Percentiles rank a stretch among this genome's conserved stretches.
phyloP scores from a whole-genome alignment of 1,140 invertebrate genomes.

The Zaprionus kolodkinae region DNA sequence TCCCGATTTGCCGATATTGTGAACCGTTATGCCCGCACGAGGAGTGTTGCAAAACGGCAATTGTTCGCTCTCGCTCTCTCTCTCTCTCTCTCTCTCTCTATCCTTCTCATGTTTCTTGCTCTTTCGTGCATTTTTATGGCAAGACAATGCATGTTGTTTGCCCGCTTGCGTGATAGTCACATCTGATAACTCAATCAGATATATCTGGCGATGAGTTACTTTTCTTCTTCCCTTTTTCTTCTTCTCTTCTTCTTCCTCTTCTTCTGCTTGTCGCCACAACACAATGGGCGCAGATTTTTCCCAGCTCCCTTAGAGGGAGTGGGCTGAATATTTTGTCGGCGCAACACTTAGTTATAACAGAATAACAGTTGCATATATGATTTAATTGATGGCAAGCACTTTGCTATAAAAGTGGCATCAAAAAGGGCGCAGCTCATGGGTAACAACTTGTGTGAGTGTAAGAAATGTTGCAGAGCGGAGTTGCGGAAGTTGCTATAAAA shows the following conservation, averaged over 20 bases:
- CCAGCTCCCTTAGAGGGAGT: neutral
- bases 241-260: neutral
- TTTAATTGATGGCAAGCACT: slow-evolving; percentile 1
- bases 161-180: slow-evolving; percentile 3
- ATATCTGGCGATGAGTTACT: slow-evolving; percentile 1
- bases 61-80: neutral
- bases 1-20: neutral
- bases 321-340: neutral
- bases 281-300: neutral
- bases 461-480: neutral
- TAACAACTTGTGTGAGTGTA: too few relatives aligned
- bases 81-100: too few relatives aligned
- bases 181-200: slow-evolving; percentile 12
- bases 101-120: neutral
- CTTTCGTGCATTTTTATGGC: neutral
- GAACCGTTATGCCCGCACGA: neutral
- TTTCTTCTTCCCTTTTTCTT: neutral
- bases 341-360: neutral
- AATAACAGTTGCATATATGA: slow-evolving; percentile 2
- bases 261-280: neutral
- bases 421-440: neutral
- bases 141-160: slow-evolving; percentile 5
- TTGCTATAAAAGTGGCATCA: slow-evolving; percentile 5
- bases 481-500: neutral
- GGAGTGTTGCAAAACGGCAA: slow-evolving; percentile 5